Percentiles rank a stretch among this genome's conserved stretches.
These are phyloP conservation scores for Sialia sialis DNA, from an alignment of 2,113 vertebrate genomes.

Conservation along the genomic window DNA sequence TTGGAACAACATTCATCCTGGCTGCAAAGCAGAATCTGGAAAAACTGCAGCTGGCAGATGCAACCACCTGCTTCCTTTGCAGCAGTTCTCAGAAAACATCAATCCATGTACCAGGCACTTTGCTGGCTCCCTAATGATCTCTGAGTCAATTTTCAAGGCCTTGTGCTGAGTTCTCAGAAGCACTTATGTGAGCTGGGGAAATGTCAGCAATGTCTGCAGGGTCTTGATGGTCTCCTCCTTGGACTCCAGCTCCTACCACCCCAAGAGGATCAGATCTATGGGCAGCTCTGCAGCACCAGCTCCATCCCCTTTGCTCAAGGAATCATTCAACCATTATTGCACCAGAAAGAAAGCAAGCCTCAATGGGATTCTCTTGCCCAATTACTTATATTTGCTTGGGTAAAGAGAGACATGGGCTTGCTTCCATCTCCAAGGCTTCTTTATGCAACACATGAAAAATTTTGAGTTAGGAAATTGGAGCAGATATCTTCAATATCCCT, in stretches of 20 bases:
- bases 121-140: slow-evolving; percentile 25
- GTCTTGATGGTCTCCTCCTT: neutral
- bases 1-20: neutral
- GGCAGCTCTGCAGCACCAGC: neutral
- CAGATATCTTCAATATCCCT: neutral
- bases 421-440: neutral
- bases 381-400: neutral
- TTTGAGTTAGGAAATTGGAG: neutral
- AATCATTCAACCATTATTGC: neutral
- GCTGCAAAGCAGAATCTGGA: slow-evolving; percentile 4
- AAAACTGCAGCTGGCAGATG: slow-evolving; percentile 43
- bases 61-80: slow-evolving; percentile 4
- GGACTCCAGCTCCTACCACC: neutral
- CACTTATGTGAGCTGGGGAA: neutral
- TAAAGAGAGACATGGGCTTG: neutral
- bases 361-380: rapidly evolving
- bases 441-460: neutral
- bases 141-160: slow-evolving; percentile 9
- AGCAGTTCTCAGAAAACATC: slow-evolving; percentile 47
- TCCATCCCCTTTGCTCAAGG: neutral
- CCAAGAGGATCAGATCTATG: neutral
- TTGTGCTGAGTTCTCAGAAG: slow-evolving; percentile 2
- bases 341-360: neutral
- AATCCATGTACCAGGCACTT: slow-evolving; percentile 7
- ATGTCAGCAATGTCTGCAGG: neutral